Base-by-base conservation (phyloP, 2,797 vertebrate genomes). In the Pseudotriccus pelzelni region DNA sequence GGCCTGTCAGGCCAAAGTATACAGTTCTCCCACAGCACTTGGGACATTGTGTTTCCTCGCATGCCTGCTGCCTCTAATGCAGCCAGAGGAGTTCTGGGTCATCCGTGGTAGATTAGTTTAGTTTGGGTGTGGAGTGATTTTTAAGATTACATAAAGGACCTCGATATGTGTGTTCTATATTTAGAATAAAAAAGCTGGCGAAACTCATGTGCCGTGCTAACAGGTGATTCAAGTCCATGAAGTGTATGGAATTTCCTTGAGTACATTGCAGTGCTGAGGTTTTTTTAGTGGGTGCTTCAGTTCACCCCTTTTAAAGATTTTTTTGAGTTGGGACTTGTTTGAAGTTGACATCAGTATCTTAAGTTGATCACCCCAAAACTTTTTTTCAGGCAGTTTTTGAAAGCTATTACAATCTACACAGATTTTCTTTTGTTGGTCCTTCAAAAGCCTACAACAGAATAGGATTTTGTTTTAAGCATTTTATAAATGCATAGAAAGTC, bases 111-210 rank as follows among this genome's bases (percentile, higher is more conserved):
- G 39, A 37, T 81, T 75, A 72, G 39, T 72, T 94, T 68, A 36
- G 30, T 43, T 82, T 83, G 87, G 77, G 82, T 66, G 92, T 93
- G 94, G 81, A 87, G 50, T 55, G 25, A 90, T 84, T 89, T 81
- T 83, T 84, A 62, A 83, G 64, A 83, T 94, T 96, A 73, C 5
- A 25, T 53, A 85, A 89, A 74, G 19, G 14, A 76, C 23, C 32
- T 86, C 1, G 12, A 28, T 78, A 46, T 62, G 24, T 59, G 32
- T 23, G 23, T 36, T 70, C 30, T 70, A n/a, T 81, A 52, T 85
- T 78, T 89, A 81, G 68, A 87, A 63, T 52, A 22, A 44, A 58
- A 72, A 60, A 56, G 9, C 18, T 53, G 67, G 20, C 0, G 0
- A 78, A 89, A 91, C 16, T 84, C 59, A 50, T 14, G n/a, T 69